These are phyloP conservation scores for Zaprionus kolodkinae DNA, from an alignment of 1,140 invertebrate species.

Conservation along the genomic window DNA sequence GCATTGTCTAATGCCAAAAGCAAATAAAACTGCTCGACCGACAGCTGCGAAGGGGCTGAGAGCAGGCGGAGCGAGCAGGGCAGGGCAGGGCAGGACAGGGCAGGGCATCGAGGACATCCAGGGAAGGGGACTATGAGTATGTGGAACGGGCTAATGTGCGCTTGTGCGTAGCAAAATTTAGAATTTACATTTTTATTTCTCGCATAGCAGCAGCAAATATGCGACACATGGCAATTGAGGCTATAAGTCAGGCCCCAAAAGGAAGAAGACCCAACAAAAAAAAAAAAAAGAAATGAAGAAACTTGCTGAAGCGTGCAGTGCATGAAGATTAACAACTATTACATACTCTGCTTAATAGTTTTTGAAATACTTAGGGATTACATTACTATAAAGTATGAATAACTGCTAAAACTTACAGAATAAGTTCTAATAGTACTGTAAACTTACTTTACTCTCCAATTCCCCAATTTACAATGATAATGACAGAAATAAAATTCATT, in stretches of 20 bases:
- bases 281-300: neutral
- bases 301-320: neutral
- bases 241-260: slow-evolving; percentile 34
- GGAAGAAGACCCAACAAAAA: slow-evolving; percentile 9
- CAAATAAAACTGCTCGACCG: slow-evolving; percentile 67
- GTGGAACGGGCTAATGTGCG: slow-evolving; percentile 60
- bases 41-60: slow-evolving; percentile 29
- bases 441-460: neutral
- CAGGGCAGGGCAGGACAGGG: too few relatives aligned
- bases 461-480: neutral
- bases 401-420: neutral
- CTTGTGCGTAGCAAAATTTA: slow-evolving; percentile 76
- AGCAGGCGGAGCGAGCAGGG: too few relatives aligned
- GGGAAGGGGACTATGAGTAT: neutral
- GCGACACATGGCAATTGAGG: slow-evolving; percentile 75
- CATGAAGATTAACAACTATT: slow-evolving; percentile 18
- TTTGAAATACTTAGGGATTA: neutral
- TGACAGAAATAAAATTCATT: too few relatives aligned
- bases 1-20: slow-evolving; percentile 67
- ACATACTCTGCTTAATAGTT: slow-evolving; percentile 31
- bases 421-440: neutral
- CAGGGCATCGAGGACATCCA: too few relatives aligned
- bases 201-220: slow-evolving; percentile 55
- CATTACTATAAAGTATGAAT: neutral
- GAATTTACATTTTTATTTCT: slow-evolving; percentile 77